Conservation (phyloP, 2,797 vertebrate genomes). For the Podarcis lilfordi region DNA sequence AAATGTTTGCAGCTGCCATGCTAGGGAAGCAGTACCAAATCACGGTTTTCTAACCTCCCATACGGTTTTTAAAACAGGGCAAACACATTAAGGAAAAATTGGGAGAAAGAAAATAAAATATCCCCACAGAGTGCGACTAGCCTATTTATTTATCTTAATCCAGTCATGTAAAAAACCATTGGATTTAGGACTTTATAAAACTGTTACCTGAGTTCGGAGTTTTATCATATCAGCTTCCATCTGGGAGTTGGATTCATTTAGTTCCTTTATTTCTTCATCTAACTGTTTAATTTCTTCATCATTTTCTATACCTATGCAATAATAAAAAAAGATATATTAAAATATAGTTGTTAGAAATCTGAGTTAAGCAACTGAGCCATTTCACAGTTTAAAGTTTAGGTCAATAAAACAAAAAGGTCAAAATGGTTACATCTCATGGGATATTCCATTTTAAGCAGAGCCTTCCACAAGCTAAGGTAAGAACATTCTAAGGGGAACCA, state of each 20-base stretch:
- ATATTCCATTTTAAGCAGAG: neutral
- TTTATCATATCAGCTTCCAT: conserved; percentile 99
- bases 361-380: conserved; percentile 23
- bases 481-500: neutral
- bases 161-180: conserved; percentile 38
- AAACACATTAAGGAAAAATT: conserved; percentile 14
- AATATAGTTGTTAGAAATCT: conserved; percentile 53
- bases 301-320: conserved; percentile 89
- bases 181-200: conserved; percentile 73
- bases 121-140: neutral
- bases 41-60: conserved; percentile 25
- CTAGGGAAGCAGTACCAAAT: conserved; percentile 8
- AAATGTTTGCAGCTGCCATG: neutral
- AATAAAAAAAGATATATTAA: conserved; percentile 34
- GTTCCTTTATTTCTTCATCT: conserved; percentile 98
- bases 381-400: conserved; percentile 49
- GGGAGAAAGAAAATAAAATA: conserved; percentile 9
- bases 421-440: neutral
- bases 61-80: conserved; percentile 4
- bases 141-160: conserved; percentile 20
- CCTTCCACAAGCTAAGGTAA: neutral
- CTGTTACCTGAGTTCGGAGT: conserved; percentile 95
- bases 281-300: conserved; percentile 98
- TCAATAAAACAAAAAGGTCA: conserved; percentile 22
- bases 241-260: conserved; percentile 97